Base-by-base conservation (phyloP, 2,113 vertebrate species). In the Rhinopomastus cyanomelas region DNA sequence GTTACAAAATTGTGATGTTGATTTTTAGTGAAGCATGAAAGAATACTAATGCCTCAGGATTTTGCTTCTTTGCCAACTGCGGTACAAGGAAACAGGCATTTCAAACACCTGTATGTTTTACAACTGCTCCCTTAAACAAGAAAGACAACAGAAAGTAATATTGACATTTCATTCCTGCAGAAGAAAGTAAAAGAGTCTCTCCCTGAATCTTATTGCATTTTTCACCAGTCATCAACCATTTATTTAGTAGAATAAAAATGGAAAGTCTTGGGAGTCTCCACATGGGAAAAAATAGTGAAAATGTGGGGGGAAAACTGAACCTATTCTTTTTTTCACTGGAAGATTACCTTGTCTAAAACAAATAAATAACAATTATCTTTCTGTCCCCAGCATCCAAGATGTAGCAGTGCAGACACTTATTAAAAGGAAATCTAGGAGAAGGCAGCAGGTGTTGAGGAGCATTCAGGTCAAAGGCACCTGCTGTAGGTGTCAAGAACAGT, bases 401-500 rank as follows among this genome's bases (percentile, higher is more conserved):
- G 2, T 5, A 82, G 48, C 39, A 77, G 18, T 69, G 53, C 15
- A 81, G 27, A 61, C 39, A 39, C 0, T 3, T 57, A 81, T 68
- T 74, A 66, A 81, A 69, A 65, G 26, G 16, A 17, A 72, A 84
- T 46, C 71, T 37, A 19, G n/a, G 84, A 73, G 67, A 42, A 79
- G 37, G 59, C 15, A 75, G 44, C 77, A 93, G 81, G n/a, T 94
- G 75, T 68, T 74, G 49, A 68, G 67, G 32, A 87, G 36, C 81
- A 62, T 29, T 85, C 49, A 72, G 71, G 64, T 78, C 74, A 90
- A 76, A 92, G 85, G 69, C 85, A 85, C 39, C 67, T 87, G 75
- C 81, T 85, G 51, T 37, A 93, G 46, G 73, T 93, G 91, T 87
- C 87, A 93, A 79, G 60, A 85, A 66, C 87, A 87, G 57, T 30